phyloP scores from a whole-genome alignment of 1,140 invertebrate genomes.

The Pomacea maculata region DNA sequence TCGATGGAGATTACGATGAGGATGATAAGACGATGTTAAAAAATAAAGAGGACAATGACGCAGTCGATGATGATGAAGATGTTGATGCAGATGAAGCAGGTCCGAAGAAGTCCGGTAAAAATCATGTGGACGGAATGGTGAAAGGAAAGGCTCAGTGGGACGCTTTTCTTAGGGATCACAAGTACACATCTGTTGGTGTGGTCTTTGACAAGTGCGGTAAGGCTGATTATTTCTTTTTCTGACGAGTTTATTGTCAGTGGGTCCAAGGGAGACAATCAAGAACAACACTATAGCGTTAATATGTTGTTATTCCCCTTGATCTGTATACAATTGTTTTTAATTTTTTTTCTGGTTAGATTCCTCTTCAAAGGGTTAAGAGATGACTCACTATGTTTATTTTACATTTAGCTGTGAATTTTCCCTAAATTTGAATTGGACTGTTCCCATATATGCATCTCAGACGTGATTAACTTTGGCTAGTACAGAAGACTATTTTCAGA shows the following conservation, averaged over 20 bases:
- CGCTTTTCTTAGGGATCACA: conserved; percentile 11
- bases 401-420: neutral
- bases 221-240: neutral
- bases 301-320: neutral
- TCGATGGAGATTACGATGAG: neutral
- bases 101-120: neutral
- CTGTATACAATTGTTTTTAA: neutral
- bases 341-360: neutral
- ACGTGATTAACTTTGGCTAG: no score
- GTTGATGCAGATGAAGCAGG: neutral
- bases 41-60: neutral
- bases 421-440: no score
- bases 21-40: neutral
- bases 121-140: neutral
- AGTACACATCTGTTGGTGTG: conserved; percentile 20
- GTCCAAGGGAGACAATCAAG: neutral
- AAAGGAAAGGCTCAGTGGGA: conserved; percentile 18
- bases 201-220: conserved; percentile 28
- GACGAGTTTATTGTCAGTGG: neutral
- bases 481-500: no score
- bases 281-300: neutral
- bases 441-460: no score
- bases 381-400: neutral
- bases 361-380: neutral
- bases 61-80: neutral